Conservation (phyloP, 2,888 invertebrate genomes). For the Stenurella melanura region DNA sequence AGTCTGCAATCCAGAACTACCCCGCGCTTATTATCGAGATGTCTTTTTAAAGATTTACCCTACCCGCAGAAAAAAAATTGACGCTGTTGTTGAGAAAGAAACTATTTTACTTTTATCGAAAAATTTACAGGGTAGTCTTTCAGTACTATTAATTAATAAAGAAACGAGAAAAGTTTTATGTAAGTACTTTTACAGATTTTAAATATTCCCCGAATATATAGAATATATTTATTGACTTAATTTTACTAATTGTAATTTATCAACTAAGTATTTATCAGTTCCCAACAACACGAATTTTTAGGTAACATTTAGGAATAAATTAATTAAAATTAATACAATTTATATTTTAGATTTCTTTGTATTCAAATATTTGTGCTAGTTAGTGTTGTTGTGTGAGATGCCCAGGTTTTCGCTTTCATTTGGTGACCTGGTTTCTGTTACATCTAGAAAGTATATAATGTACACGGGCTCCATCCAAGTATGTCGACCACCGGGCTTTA, state of each 20-base stretch:
- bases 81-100: too few species aligned
- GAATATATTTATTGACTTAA: neutral
- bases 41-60: too few species aligned
- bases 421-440: slow-evolving; percentile 71
- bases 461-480: slow-evolving; percentile 60
- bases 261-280: neutral
- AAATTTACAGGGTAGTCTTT: too few species aligned
- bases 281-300: neutral
- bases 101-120: too few species aligned
- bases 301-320: slow-evolving; percentile 14
- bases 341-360: slow-evolving; percentile 63
- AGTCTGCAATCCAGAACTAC: too few species aligned
- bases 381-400: slow-evolving; percentile 66
- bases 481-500: slow-evolving; percentile 37
- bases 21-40: too few species aligned
- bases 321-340: slow-evolving; percentile 37
- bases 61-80: too few species aligned
- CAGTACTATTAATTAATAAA: too few species aligned
- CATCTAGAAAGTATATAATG: slow-evolving; percentile 71
- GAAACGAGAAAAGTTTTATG: too few species aligned
- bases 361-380: slow-evolving; percentile 69
- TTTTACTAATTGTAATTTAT: neutral
- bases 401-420: slow-evolving; percentile 72
- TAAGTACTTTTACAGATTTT: too few species aligned
- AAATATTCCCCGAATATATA: neutral